A percentile compares a stretch with the other conserved stretches of the same genome.
Conservation (phyloP, 2,797 vertebrate species). For the Karalla daura region DNA sequence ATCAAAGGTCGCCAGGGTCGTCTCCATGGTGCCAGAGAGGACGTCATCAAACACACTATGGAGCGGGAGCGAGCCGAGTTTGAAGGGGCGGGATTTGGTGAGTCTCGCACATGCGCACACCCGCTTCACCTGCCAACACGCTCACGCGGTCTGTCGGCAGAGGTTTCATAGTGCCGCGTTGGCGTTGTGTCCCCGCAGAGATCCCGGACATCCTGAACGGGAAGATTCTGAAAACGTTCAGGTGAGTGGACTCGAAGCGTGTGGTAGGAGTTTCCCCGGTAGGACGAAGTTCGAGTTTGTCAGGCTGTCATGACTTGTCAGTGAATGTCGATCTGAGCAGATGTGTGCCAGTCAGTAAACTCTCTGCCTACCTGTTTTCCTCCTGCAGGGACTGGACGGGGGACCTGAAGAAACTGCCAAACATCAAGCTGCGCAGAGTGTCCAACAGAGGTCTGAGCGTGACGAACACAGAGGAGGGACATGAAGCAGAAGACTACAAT, state of each 20-base stretch:
- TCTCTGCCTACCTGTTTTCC: too few relatives aligned
- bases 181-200: slow-evolving; percentile 84
- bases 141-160: not conserved
- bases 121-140: too few relatives aligned
- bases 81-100: slow-evolving; percentile 90
- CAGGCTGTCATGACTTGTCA: too few relatives aligned
- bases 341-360: not conserved
- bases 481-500: slow-evolving; percentile 8
- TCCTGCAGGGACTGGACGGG: slow-evolving; percentile 91
- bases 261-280: too few relatives aligned
- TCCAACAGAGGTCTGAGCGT: slow-evolving; percentile 78
- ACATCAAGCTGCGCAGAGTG: slow-evolving; percentile 92
- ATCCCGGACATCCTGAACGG: slow-evolving; percentile 94
- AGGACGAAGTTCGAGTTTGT: too few relatives aligned
- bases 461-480: slow-evolving; percentile 36
- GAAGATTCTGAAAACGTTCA: slow-evolving; percentile 91
- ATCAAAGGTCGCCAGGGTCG: slow-evolving; percentile 95
- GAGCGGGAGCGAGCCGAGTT: slow-evolving; percentile 89
- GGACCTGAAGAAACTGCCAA: slow-evolving; percentile 94
- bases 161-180: not conserved
- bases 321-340: not conserved
- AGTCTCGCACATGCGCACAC: slow-evolving; percentile 23
- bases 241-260: slow-evolving; percentile 82
- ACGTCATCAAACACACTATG: slow-evolving; percentile 89
- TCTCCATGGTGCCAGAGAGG: slow-evolving; percentile 89